phyloP scores from a whole-genome alignment of 2,888 invertebrate genomes.

The Synergus umbraculus region DNA sequence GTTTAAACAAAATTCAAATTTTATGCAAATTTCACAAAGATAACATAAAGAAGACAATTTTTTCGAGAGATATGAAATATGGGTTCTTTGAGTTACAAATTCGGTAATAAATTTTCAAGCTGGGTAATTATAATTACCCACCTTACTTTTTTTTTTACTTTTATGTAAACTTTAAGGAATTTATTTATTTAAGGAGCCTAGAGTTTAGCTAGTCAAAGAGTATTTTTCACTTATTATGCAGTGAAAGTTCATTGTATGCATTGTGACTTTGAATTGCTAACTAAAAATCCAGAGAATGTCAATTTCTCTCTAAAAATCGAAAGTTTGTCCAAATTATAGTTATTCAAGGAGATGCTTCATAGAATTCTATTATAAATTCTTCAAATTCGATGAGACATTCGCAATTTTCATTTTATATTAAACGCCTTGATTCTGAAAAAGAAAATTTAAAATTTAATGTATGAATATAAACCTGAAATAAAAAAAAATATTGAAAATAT shows the following conservation, averaged over 20 bases:
- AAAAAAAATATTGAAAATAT: too few relatives aligned
- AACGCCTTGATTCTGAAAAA: too few relatives aligned
- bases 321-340: not conserved
- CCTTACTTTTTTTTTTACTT: not conserved
- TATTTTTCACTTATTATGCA: not conserved
- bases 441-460: too few relatives aligned
- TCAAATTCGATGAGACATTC: not conserved
- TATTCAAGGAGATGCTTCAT: not conserved
- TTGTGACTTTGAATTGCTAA: not conserved
- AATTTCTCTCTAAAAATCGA: not conserved
- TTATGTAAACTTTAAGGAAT: not conserved
- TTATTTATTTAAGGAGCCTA: not conserved
- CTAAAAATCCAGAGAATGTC: not conserved
- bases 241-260: constrained; percentile 1
- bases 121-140: not conserved
- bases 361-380: not conserved
- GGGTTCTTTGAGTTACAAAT: not conserved
- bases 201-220: not conserved
- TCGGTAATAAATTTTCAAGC: not conserved
- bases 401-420: not conserved
- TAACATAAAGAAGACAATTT: not conserved
- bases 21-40: not conserved
- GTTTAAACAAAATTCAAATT: not conserved
- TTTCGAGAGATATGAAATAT: not conserved
- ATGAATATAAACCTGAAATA: not conserved